These are phyloP conservation scores for Zoroaster sp. DNA, from an alignment of 53 echinoderm and acorn worm genomes.

Conservation along the genomic window DNA sequence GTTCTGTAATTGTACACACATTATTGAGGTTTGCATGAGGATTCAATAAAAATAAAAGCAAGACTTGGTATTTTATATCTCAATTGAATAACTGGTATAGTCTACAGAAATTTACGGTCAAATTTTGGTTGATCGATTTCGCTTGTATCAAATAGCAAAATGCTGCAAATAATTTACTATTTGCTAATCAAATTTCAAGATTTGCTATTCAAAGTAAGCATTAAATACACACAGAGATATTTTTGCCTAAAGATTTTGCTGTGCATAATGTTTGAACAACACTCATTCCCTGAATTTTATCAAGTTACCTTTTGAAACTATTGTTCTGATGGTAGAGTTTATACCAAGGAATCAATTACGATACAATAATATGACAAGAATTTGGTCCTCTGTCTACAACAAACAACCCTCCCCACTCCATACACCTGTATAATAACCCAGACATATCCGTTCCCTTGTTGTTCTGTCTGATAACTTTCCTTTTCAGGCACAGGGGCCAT, in stretches of 20 bases:
- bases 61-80: no score
- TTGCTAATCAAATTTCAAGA: no score
- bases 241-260: background rate
- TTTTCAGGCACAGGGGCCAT: background rate
- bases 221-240: background rate
- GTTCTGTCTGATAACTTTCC: background rate
- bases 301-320: background rate
- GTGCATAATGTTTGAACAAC: background rate
- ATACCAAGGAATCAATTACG: background rate
- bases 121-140: no score
- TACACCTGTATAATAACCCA: background rate
- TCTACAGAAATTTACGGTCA: no score
- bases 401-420: background rate
- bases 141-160: no score
- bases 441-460: background rate
- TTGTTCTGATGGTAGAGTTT: background rate
- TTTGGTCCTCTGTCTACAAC: background rate
- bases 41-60: no score
- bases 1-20: no score
- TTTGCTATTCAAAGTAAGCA: background rate
- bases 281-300: background rate
- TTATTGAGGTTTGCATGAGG: no score
- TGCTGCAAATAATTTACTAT: no score
- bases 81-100: no score
- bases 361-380: background rate